These are phyloP conservation scores for Rhynchotus rufescens DNA, from an alignment of 2,797 vertebrate species.

Conservation along the genomic window DNA sequence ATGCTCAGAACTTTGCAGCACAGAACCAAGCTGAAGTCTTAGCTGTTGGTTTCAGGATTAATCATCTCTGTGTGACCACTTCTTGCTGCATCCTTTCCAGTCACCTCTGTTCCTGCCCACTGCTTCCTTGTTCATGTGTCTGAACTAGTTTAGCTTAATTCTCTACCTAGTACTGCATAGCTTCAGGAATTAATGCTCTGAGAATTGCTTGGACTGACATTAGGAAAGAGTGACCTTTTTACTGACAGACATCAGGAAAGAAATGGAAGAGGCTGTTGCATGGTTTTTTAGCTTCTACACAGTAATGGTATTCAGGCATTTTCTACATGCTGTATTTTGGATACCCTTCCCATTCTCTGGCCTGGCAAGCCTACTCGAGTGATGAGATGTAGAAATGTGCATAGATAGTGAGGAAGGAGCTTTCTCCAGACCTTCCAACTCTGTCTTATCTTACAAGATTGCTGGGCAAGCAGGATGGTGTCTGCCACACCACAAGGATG, in stretches of 20 bases:
- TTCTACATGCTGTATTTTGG: accelerated
- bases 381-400: not conserved
- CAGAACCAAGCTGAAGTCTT: not conserved
- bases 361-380: not conserved
- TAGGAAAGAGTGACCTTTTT: not conserved
- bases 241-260: not conserved
- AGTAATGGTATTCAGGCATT: not conserved
- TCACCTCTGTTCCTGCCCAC: not conserved
- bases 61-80: not conserved
- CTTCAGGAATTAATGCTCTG: not conserved
- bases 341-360: not conserved
- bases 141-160: not conserved
- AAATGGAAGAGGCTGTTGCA: not conserved
- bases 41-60: not conserved
- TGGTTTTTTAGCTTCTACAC: not conserved
- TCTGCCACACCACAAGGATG: not conserved
- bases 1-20: not conserved
- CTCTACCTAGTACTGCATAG: not conserved
- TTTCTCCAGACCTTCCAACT: not conserved
- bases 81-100: not conserved
- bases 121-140: accelerated
- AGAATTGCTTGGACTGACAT: not conserved
- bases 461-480: not conserved
- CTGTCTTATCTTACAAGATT: not conserved
- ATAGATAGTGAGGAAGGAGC: not conserved